Evolutionary conservation across 2,888 invertebrate genomes (phyloP), one percentile per base, ranked within the genome.

Genomic region (Drosophila histrio): DNA sequence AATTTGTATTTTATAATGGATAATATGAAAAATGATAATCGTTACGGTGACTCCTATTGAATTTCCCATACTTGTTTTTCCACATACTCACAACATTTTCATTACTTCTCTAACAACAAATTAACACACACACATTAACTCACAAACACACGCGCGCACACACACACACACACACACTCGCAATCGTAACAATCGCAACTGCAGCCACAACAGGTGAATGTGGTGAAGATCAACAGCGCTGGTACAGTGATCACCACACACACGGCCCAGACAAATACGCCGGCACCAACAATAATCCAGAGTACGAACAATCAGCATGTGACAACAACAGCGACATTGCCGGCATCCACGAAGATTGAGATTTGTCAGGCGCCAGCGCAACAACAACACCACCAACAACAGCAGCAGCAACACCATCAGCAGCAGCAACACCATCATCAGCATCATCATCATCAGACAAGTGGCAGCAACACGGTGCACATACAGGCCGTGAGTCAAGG

Each of bases 201-300:
- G 44, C 54, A 89, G 68, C 85, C 82, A 39, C 82, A 82, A 69
- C 90, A 92, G 88, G 91, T 92, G 67, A 92, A 92, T 76, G 91
- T 92, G 63, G 89, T 92, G 50, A 92, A 92, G 82, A 89, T 92
- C 65, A 91, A 91, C 82, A 92, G 90, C 80, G 89, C 90, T 22
- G 92, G 91, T 34, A 90, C 91, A 32, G 91, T 91, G 53, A 91
- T 91, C 70, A 90, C 90, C 66, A 89, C 91, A 65, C 91, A 90
- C 71, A 90, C 87, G 56, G 85, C 90, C 24, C 87, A 88, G 62
- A 79, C 84, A 38, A 87, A 79, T 26, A 72, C 77, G 13, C 87
- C 84, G 36, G 85, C 89, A 43, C 91, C 91, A 34, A 88, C 89
- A 60, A 91, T 89, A 47, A 91, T 90, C 53, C 91, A 90, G 72